phyloP scores from a whole-genome alignment of 2,888 invertebrate genomes.

The Choristoneura rosaceana region DNA sequence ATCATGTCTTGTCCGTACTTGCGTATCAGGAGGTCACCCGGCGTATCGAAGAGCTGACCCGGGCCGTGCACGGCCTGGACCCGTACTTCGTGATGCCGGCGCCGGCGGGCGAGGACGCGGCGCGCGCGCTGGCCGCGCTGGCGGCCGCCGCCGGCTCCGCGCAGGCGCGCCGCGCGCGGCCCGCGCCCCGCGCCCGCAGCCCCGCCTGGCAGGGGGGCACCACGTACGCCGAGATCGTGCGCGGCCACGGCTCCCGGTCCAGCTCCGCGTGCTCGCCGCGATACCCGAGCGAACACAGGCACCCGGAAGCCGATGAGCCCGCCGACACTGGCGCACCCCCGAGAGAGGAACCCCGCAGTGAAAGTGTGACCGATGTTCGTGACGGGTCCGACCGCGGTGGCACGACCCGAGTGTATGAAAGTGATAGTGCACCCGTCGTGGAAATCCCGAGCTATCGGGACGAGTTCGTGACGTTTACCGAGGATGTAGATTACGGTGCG shows the following conservation, averaged over 20 bases:
- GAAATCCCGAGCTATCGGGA: slow-evolving; percentile 59
- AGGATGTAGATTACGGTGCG: slow-evolving; percentile 49
- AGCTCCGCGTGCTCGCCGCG: slow-evolving; percentile 64
- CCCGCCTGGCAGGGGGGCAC: slow-evolving; percentile 91
- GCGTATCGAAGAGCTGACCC: slow-evolving; percentile 90
- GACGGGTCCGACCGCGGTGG: slow-evolving; percentile 56
- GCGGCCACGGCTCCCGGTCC: slow-evolving; percentile 83
- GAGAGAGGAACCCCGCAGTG: slow-evolving; percentile 53
- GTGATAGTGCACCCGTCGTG: slow-evolving; percentile 72
- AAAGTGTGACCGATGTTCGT: slow-evolving; percentile 58
- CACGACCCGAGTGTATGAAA: slow-evolving; percentile 59
- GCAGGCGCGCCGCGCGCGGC: slow-evolving; percentile 44
- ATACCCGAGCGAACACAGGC: slow-evolving; percentile 51
- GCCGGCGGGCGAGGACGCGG: slow-evolving; percentile 89
- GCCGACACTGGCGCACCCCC: slow-evolving; percentile 29
- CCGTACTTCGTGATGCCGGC: slow-evolving; percentile 88
- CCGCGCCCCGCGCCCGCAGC: slow-evolving; percentile 56
- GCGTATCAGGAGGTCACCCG: slow-evolving; percentile 89
- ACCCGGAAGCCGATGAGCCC: slow-evolving; percentile 41
- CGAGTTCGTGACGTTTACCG: slow-evolving; percentile 43
- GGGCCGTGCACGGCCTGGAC: slow-evolving; percentile 90
- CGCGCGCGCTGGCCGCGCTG: slow-evolving; percentile 71
- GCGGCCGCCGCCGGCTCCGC: slow-evolving; percentile 50
- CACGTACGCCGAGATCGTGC: slow-evolving; percentile 92
- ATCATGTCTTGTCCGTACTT: slow-evolving; percentile 83